phyloP scores from a whole-genome alignment of 2,797 vertebrate species.

The Monodelphis domestica region DNA sequence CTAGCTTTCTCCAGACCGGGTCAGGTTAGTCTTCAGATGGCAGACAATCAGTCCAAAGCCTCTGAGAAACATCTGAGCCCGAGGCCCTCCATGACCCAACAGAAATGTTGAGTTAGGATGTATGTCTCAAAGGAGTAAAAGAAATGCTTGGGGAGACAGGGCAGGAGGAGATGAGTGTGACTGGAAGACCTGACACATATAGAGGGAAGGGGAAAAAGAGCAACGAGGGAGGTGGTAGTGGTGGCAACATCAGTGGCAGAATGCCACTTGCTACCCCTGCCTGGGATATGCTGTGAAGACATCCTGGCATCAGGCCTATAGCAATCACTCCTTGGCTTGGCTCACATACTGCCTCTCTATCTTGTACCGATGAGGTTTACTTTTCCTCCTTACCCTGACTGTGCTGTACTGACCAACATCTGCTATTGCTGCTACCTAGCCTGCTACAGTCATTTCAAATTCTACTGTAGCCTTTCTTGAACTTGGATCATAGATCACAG shows the following conservation, averaged over 20 bases:
- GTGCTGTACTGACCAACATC: constrained; percentile 44
- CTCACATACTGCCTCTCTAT: constrained; percentile 33
- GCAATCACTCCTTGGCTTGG: constrained; percentile 25
- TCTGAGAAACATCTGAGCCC: neutral
- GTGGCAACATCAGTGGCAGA: neutral
- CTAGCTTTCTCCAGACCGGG: constrained; percentile 24
- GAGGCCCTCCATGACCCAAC: neutral
- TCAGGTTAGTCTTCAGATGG: neutral
- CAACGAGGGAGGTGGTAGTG: neutral
- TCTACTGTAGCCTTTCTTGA: constrained; percentile 40
- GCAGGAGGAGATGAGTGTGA: neutral
- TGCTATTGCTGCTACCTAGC: constrained; percentile 29
- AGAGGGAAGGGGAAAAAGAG: neutral
- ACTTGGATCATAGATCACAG: neutral
- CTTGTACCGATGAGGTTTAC: constrained; percentile 30
- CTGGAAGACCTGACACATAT: constrained; percentile 42
- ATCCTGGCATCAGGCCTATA: neutral
- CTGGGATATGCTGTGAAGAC: neutral
- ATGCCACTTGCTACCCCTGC: neutral
- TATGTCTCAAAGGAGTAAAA: neutral
- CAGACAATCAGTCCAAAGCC: neutral
- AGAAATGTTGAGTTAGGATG: neutral
- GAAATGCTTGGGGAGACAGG: neutral
- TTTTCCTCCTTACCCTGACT: constrained; percentile 37
- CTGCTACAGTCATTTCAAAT: constrained; percentile 56